Evolutionary conservation across 2,888 invertebrate genomes (phyloP).

Genomic region (Amphipyra tragopoginis): DNA sequence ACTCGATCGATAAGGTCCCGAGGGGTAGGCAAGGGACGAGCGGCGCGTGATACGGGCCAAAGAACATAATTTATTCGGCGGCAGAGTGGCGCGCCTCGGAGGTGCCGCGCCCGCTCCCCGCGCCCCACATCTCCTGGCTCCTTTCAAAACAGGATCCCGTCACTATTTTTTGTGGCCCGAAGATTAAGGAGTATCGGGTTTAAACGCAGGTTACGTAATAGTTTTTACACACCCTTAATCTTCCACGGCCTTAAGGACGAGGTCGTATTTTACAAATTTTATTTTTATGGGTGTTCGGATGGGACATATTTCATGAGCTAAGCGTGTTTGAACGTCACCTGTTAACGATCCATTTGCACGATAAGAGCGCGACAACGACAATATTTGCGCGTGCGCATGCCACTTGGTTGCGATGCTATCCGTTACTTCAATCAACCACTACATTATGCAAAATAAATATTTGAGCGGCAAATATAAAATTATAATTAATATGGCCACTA

Average conservation of each 20-base stretch:
- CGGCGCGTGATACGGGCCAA: constrained; percentile 71
- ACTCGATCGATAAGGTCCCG: constrained; percentile 82
- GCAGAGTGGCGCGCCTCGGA: constrained; percentile 86
- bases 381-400: constrained; percentile 66
- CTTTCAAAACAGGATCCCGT: constrained; percentile 77
- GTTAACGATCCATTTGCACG: constrained; percentile 58
- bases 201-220: constrained; percentile 87
- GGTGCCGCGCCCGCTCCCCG: constrained; percentile 76
- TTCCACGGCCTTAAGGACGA: constrained; percentile 59
- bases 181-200: constrained; percentile 84
- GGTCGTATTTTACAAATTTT: constrained; percentile 43
- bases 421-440: constrained; percentile 52
- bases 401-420: constrained; percentile 46
- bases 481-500: constrained; percentile 1
- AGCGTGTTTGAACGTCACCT: constrained; percentile 58
- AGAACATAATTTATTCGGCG: constrained; percentile 88
- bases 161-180: constrained; percentile 76
- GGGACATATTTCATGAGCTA: constrained; percentile 34
- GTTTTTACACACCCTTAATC: constrained; percentile 86
- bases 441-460: constrained; percentile 24
- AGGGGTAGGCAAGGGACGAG: constrained; percentile 63
- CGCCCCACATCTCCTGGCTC: constrained; percentile 65
- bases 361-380: constrained; percentile 63
- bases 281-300: constrained; percentile 25
- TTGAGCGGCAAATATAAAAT: constrained; percentile 8